Evolutionary conservation across 1,140 invertebrate genomes (phyloP), one percentile per base, ranked within the genome.

Genomic region (Orchestia grillus): DNA sequence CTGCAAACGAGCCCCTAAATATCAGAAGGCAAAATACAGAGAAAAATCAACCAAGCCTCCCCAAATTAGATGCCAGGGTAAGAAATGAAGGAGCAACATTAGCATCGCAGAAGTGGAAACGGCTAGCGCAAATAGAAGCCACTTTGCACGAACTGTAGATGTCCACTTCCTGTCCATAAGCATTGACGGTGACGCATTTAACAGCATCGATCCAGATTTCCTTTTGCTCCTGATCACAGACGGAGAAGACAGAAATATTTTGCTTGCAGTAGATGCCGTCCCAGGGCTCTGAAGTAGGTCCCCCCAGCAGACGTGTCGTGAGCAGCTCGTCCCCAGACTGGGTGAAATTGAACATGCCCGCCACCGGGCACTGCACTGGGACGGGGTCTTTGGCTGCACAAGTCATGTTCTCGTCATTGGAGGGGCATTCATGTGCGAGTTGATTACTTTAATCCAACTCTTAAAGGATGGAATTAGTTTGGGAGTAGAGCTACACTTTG

Each of bases 111-210:
- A 15, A 19, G 28, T 3, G 11, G 62, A 23, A 15, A 77, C 6
- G 47, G 19, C 28, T 15, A 3, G 62, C 62, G 11, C 62, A 6
- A 77, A 77, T 23, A 36, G 28, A 15, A 23, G 47, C 28, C 62
- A 77, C 36, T 90, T 42, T 43, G 0, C 44, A 96, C 96, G 43
- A 42, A 98, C 98, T 99, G 98, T 99, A 99, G 97, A 99, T 99
- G 97, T 99, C 99, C 53, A 99, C 98, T 15, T 99, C 99, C 97
- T 98, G 98, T 96, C 99, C 99, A 97, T 99, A 98, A 97, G 99
- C 98, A 98, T 99, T 99, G 6, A 99, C 99, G n/a, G 99, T 98
- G 11, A 99, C 98, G 97, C 99, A 99, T 97, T 99, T 99, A 96
- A 99, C 99, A 97, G 99, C 99, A 97, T 99, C 99, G 90, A 99